These are phyloP conservation scores for Ectobius pallidus DNA, from an alignment of 2,888 invertebrate genomes.

Conservation along the genomic window DNA sequence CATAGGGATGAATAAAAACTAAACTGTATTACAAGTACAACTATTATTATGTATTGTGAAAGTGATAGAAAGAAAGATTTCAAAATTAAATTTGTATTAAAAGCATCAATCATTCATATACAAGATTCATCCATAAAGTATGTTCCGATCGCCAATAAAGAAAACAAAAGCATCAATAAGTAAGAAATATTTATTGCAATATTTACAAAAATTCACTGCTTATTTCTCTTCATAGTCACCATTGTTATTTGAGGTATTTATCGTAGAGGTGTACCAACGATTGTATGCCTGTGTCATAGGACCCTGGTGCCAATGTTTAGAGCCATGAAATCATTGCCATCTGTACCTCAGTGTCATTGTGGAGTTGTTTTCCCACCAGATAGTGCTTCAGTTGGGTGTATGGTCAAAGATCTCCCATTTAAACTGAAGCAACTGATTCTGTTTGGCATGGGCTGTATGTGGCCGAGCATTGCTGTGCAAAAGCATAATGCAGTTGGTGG, in stretches of 20 bases:
- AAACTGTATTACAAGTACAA: neutral
- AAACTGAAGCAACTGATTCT: too few relatives aligned
- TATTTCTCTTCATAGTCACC: neutral
- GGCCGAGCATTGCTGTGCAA: neutral
- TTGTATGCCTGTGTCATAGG: neutral
- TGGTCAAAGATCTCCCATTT: too few relatives aligned
- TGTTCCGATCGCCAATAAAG: neutral
- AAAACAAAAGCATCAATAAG: too few relatives aligned
- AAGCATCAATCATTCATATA: neutral
- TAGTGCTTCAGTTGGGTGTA: too few relatives aligned
- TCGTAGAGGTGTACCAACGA: too few relatives aligned
- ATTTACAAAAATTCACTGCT: too few relatives aligned
- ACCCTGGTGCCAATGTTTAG: too few relatives aligned
- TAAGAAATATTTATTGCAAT: too few relatives aligned
- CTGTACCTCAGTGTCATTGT: too few relatives aligned
- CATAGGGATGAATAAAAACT: neutral
- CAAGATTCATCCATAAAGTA: neutral
- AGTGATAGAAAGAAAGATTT: neutral
- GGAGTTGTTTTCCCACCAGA: neutral
- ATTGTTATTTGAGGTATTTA: neutral
- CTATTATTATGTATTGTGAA: neutral
- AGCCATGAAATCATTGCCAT: too few relatives aligned
- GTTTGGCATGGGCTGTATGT: too few relatives aligned
- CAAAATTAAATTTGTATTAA: neutral
- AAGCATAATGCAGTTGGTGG: too few relatives aligned